Base-by-base conservation (phyloP, 2,888 invertebrate species). In the Leucozona laternaria region DNA sequence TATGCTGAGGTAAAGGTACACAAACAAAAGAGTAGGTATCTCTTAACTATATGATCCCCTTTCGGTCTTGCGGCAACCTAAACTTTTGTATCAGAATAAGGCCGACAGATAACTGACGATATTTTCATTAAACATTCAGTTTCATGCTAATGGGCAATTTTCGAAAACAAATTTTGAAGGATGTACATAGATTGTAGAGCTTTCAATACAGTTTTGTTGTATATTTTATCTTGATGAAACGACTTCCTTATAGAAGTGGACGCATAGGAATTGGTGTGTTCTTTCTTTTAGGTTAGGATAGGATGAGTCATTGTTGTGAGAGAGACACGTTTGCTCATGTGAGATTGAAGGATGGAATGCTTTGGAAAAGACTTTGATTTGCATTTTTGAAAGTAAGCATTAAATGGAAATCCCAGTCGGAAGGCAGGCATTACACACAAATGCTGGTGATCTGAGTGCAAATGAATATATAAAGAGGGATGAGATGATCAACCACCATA, bases 121-220 rank as follows among this genome's bases (percentile, higher is more conserved):
- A 43, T 34, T 60, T 68, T 75, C 76, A 76, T 81, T 62, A 57
- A 71, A 76, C 40, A 76, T 76, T 76, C 68, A 62, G 34, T 22
- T 17, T 11, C 66, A 53, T 43, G 73, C 68, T 68, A 60, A 22
- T 70, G 13, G 75, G 62, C 68, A 80, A 50, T 75, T 68, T 75
- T 53, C 68, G 17, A 48, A 79, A 79, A 58, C 73, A 43, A 73
- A 68, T 68, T 68, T 25, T 40, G 43, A 53, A 43, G 3, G 37
- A 13, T 58, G 58, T n/a, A n/a, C n/a, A n/a, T n/a, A n/a, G n/a
- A n/a, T n/a, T n/a, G n/a, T 37, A n/a, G 76, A 25, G 31, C 20
- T 48, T 48, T 34, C 34, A 17, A 48, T 57, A 58, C n/a, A 34
- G 40, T 8, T 37, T 17, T 17, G 17, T 3, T 45, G 17, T 28